Conservation (phyloP, 2,888 invertebrate genomes). For the Hirtodrosophila confusa region DNA sequence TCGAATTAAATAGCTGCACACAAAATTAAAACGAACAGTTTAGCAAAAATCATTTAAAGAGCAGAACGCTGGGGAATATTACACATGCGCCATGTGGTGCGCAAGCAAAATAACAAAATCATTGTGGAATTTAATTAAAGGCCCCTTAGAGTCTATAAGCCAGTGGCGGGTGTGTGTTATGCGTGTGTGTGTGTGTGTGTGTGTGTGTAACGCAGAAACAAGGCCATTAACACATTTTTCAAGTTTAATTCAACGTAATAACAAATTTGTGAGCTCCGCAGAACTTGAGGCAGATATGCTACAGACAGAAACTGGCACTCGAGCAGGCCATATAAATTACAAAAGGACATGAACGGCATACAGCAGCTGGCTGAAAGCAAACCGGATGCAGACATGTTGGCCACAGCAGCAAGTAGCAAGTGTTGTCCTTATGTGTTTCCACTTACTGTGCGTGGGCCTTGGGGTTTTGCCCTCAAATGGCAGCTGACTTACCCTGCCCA, state of each 20-base stretch:
- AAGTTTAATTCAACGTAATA: slow-evolving; percentile 76
- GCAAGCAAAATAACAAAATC: slow-evolving; percentile 57
- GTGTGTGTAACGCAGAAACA: slow-evolving; percentile 19
- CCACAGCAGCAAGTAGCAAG: slow-evolving; percentile 16
- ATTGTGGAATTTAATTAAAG: slow-evolving; percentile 74
- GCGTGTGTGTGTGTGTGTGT: too few species aligned
- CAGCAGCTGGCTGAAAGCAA: slow-evolving; percentile 39
- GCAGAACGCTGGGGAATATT: slow-evolving; percentile 35
- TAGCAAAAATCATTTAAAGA: slow-evolving; percentile 16
- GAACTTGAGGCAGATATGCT: not conserved
- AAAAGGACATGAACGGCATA: slow-evolving; percentile 55
- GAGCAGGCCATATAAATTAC: slow-evolving; percentile 67
- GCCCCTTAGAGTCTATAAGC: slow-evolving; percentile 25
- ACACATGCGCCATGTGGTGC: slow-evolving; percentile 67
- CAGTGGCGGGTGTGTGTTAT: not conserved
- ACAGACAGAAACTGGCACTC: slow-evolving; percentile 31
- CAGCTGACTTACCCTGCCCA: slow-evolving; percentile 17
- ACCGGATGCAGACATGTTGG: slow-evolving; percentile 21
- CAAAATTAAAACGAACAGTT: slow-evolving; percentile 1
- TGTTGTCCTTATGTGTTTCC: slow-evolving; percentile 30
- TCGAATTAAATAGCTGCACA: slow-evolving; percentile 4
- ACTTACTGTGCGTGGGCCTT: slow-evolving; percentile 22
- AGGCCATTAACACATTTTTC: slow-evolving; percentile 74
- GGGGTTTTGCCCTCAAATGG: slow-evolving; percentile 41
- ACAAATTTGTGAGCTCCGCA: slow-evolving; percentile 56